Percentiles rank a stretch among this genome's conserved stretches.
These are phyloP conservation scores for Phrynosoma platyrhinos DNA, from an alignment of 2,113 vertebrate species.

Conservation along the genomic window DNA sequence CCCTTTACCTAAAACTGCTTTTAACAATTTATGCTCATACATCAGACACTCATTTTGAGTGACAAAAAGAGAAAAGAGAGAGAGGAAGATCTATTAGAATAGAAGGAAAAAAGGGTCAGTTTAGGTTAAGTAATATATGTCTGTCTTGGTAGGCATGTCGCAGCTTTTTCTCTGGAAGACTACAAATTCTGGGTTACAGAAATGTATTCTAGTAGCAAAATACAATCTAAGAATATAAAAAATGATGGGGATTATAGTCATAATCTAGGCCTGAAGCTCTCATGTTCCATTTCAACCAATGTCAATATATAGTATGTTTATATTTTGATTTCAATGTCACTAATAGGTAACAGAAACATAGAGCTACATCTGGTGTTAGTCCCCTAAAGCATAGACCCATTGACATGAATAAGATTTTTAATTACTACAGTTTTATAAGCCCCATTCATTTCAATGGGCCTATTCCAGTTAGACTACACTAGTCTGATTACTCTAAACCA, in stretches of 20 bases:
- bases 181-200: slow-evolving; percentile 61
- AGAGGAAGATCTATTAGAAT: slow-evolving; percentile 79
- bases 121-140: slow-evolving; percentile 73
- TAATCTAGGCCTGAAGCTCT: background rate
- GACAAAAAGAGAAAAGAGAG: slow-evolving; percentile 81
- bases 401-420: no score
- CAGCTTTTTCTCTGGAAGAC: slow-evolving; percentile 69
- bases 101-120: slow-evolving; percentile 78
- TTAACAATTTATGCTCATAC: slow-evolving; percentile 88
- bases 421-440: no score
- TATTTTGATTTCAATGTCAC: background rate
- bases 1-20: slow-evolving; percentile 91
- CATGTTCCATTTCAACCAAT: background rate
- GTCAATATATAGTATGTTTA: no score
- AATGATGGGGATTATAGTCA: slow-evolving; percentile 18
- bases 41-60: slow-evolving; percentile 87
- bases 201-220: slow-evolving; percentile 53
- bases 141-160: slow-evolving; percentile 65
- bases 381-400: no score
- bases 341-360: background rate
- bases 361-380: background rate
- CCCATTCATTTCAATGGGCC: no score
- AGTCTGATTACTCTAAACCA: no score
- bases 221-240: slow-evolving; percentile 58
- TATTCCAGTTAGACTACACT: no score